phyloP scores from a whole-genome alignment of 1,140 invertebrate species.

The Pseudomyrmex pallidus region DNA sequence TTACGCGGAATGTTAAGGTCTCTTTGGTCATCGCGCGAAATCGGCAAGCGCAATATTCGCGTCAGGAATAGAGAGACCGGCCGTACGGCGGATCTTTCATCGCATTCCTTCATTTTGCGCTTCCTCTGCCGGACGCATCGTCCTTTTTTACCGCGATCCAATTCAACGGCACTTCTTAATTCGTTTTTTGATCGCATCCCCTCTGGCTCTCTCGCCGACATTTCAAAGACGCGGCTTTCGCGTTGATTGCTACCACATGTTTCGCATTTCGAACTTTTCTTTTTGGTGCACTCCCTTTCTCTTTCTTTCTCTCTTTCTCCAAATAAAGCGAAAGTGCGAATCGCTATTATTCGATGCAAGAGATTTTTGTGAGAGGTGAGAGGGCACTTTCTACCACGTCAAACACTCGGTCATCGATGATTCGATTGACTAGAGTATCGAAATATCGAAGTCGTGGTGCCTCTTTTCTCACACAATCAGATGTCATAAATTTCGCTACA shows the following conservation, averaged over 20 bases:
- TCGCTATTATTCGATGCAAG: slow-evolving; percentile 18
- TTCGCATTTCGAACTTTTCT: slow-evolving; percentile 68
- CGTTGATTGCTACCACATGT: slow-evolving; percentile 77
- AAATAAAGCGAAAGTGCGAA: slow-evolving; percentile 61
- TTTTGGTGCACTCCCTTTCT: slow-evolving; percentile 28
- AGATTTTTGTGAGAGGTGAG: not conserved
- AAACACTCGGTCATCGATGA: not conserved
- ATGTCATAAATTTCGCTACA: slow-evolving; percentile 18
- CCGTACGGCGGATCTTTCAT: slow-evolving; percentile 20
- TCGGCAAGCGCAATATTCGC: slow-evolving; percentile 5
- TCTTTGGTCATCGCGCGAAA: slow-evolving; percentile 14
- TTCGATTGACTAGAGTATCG: not conserved
- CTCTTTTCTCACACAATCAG: too few species aligned
- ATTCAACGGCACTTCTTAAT: slow-evolving; percentile 67
- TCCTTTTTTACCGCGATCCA: slow-evolving; percentile 60
- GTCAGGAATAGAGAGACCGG: not conserved
- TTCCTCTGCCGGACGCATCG: slow-evolving; percentile 41
- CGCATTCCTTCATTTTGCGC: slow-evolving; percentile 40
- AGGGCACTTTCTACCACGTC: not conserved
- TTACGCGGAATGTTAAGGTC: slow-evolving; percentile 16
- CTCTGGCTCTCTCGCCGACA: slow-evolving; percentile 64
- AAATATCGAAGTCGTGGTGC: not conserved
- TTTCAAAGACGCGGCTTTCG: slow-evolving; percentile 70
- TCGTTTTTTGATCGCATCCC: slow-evolving; percentile 39
- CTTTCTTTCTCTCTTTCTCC: slow-evolving; percentile 53